phyloP scores from a whole-genome alignment of 2,888 invertebrate species.

The Hyposoter dolosus region DNA sequence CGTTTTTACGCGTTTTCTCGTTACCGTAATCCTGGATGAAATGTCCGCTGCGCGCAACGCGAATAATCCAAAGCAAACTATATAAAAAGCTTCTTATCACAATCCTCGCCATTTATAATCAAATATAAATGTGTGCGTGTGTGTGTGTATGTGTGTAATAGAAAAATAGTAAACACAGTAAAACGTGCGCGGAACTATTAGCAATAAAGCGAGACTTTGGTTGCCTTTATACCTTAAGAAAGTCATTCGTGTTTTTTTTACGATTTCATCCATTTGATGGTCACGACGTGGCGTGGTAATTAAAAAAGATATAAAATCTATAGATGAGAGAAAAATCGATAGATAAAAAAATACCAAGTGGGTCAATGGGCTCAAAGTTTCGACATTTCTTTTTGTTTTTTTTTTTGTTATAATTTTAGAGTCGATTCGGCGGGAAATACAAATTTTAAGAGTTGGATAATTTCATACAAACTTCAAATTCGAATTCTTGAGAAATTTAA shows the following conservation, averaged over 20 bases:
- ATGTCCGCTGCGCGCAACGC: constrained; percentile 35
- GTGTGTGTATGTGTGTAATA: constrained; percentile 26
- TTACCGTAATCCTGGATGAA: constrained; percentile 52
- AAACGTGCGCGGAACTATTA: constrained; percentile 68
- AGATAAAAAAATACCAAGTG: background rate
- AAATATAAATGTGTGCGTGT: constrained; percentile 40
- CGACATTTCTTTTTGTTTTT: background rate
- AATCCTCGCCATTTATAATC: constrained; percentile 42
- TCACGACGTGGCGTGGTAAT: constrained; percentile 3
- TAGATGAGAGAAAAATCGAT: background rate
- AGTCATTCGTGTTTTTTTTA: constrained; percentile 45
- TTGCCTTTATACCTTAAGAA: constrained; percentile 63
- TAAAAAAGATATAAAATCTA: background rate
- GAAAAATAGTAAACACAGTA: constrained; percentile 66
- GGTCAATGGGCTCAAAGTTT: background rate
- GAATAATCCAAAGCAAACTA: constrained; percentile 71
- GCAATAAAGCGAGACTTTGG: constrained; percentile 65
- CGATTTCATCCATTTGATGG: constrained; percentile 44
- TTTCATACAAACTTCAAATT: background rate
- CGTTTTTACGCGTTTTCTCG: constrained; percentile 62
- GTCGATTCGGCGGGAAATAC: background rate
- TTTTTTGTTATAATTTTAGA: background rate
- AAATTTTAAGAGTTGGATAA: background rate
- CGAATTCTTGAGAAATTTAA: background rate
- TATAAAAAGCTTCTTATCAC: constrained; percentile 63